Evolutionary conservation across 2,113 vertebrate genomes (phyloP).

Genomic region (Rissa tridactyla): DNA sequence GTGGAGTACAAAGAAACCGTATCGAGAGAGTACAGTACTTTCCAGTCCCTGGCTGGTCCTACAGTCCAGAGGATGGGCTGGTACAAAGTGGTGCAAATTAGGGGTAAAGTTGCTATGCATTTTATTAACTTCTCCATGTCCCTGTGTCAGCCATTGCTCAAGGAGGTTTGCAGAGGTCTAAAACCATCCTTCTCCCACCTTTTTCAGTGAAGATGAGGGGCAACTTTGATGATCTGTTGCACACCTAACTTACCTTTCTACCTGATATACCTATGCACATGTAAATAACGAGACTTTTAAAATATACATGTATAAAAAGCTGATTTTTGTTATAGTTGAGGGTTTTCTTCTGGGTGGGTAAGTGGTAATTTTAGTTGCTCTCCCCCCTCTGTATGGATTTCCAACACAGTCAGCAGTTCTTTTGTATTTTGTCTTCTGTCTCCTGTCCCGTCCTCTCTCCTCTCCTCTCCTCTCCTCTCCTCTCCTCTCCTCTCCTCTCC

Average conservation of each 20-base stretch:
- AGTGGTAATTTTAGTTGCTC: background rate
- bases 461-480: background rate
- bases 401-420: background rate
- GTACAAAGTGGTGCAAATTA: background rate
- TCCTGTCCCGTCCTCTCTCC: no score
- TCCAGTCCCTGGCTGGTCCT: background rate
- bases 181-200: background rate
- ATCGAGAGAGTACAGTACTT: background rate
- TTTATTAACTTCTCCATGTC: background rate
- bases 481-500: no score
- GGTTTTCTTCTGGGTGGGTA: background rate
- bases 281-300: background rate
- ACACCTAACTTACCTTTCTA: background rate
- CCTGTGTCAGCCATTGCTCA: background rate
- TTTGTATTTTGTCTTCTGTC: background rate
- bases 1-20: background rate
- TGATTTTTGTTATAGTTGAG: background rate
- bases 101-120: background rate
- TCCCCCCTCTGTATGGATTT: background rate
- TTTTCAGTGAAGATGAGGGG: background rate
- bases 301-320: background rate
- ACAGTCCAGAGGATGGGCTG: background rate
- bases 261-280: background rate
- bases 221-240: background rate
- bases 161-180: background rate